Evolutionary conservation across 1,140 invertebrate genomes (phyloP).

Genomic region (Drosophila kohkoa): DNA sequence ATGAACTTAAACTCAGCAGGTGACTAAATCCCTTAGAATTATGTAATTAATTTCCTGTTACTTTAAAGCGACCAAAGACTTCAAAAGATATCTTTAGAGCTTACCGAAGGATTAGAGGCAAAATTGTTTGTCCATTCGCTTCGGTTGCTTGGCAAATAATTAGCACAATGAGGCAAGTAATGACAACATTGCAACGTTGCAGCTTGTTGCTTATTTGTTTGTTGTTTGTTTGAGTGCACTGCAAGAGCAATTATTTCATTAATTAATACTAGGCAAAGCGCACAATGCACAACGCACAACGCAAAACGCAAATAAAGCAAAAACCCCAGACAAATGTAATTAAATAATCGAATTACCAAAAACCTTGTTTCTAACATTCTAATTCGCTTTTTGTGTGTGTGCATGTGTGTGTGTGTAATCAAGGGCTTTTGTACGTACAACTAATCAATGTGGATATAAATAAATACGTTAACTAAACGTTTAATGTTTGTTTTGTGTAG

Average conservation of each 20-base stretch:
- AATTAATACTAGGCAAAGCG: conserved; percentile 63
- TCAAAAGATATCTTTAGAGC: neutral
- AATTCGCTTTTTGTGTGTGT: neutral
- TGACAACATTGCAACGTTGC: conserved; percentile 3
- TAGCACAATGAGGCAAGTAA: conserved; percentile 16
- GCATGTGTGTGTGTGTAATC: neutral
- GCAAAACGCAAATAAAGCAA: conserved; percentile 66
- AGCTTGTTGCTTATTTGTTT: neutral
- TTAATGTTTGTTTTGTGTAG: conserved; percentile 50
- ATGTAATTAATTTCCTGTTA: conserved; percentile 9
- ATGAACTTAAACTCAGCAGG: neutral
- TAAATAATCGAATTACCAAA: conserved; percentile 78
- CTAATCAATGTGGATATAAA: conserved; percentile 71
- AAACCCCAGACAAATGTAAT: conserved; percentile 74
- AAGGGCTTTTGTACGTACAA: conserved; percentile 31
- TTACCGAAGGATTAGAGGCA: neutral
- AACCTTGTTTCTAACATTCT: neutral
- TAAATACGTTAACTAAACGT: conserved; percentile 28
- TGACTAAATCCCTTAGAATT: neutral
- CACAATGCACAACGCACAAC: neutral
- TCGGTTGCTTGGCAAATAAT: conserved; percentile 1
- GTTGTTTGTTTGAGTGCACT: conserved; percentile 7
- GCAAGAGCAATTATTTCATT: conserved; percentile 72
- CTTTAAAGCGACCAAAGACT: neutral
- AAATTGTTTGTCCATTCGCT: conserved; percentile 2